These are phyloP conservation scores for Atta texana DNA, from an alignment of 1,140 invertebrate species.

Conservation along the genomic window DNA sequence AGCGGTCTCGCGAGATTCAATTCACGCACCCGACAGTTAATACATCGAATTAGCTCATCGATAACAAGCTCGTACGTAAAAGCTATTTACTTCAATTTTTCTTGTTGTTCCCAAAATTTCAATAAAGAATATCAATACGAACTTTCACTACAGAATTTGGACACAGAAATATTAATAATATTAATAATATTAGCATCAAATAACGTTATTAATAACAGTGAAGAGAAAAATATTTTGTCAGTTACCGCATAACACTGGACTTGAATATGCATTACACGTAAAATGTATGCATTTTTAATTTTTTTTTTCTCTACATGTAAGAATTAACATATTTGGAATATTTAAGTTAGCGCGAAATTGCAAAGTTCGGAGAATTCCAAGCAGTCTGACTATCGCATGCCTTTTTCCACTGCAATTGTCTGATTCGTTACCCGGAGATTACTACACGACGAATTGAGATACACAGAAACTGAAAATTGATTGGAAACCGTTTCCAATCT, in stretches of 20 bases:
- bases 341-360: neutral
- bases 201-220: neutral
- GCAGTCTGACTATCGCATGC: conserved; percentile 17
- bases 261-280: neutral
- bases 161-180: neutral
- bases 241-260: neutral
- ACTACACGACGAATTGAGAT: conserved; percentile 45
- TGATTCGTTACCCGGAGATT: conserved; percentile 43
- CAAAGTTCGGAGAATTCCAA: neutral
- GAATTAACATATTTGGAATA: neutral
- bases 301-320: neutral
- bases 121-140: neutral
- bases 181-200: neutral
- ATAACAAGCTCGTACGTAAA: conserved; percentile 5
- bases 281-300: neutral
- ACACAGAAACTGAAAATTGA: conserved; percentile 47
- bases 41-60: conserved; percentile 49
- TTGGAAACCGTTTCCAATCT: conserved; percentile 45
- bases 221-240: neutral
- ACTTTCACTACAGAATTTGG: neutral
- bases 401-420: conserved; percentile 45
- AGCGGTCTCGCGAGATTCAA: conserved; percentile 72
- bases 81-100: neutral
- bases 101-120: neutral
- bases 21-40: conserved; percentile 58